A percentile compares a stretch with the other conserved stretches of the same genome.
Conservation (phyloP, 2,888 invertebrate species). For the Torymus tubicola region DNA sequence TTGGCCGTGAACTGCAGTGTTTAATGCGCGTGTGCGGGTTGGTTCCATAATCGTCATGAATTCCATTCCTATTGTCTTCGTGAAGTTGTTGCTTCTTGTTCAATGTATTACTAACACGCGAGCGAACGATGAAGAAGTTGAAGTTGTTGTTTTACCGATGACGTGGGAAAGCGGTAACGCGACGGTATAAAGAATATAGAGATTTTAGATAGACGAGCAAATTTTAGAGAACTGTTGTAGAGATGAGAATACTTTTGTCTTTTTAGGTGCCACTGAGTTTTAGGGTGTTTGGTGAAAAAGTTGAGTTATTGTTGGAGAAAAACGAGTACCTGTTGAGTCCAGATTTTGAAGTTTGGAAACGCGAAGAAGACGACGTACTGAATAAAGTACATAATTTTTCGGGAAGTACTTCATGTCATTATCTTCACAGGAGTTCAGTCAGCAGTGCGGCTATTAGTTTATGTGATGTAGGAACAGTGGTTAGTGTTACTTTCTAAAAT, state of each 20-base stretch:
- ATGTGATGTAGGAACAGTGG: constrained; percentile 81
- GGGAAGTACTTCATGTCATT: constrained; percentile 80
- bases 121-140: constrained; percentile 52
- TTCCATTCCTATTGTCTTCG: neutral
- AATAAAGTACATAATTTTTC: constrained; percentile 64
- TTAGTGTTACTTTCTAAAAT: constrained; percentile 74
- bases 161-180: constrained; percentile 59
- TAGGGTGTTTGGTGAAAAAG: constrained; percentile 72
- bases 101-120: neutral
- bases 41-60: constrained; percentile 31
- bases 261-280: constrained; percentile 69
- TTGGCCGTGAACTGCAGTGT: constrained; percentile 48
- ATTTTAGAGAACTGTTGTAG: constrained; percentile 39
- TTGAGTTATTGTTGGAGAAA: constrained; percentile 81
- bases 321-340: constrained; percentile 81
- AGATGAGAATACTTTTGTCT: constrained; percentile 1
- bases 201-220: constrained; percentile 46
- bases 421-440: constrained; percentile 79
- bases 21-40: neutral
- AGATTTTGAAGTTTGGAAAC: constrained; percentile 81
- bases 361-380: constrained; percentile 73
- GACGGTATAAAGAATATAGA: constrained; percentile 41
- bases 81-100: neutral
- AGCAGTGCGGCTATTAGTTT: constrained; percentile 83
- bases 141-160: constrained; percentile 64